Percentiles rank a stretch among this genome's conserved stretches.
These are phyloP conservation scores for Corapipo altera DNA, from an alignment of 2,113 vertebrate species.

Conservation along the genomic window DNA sequence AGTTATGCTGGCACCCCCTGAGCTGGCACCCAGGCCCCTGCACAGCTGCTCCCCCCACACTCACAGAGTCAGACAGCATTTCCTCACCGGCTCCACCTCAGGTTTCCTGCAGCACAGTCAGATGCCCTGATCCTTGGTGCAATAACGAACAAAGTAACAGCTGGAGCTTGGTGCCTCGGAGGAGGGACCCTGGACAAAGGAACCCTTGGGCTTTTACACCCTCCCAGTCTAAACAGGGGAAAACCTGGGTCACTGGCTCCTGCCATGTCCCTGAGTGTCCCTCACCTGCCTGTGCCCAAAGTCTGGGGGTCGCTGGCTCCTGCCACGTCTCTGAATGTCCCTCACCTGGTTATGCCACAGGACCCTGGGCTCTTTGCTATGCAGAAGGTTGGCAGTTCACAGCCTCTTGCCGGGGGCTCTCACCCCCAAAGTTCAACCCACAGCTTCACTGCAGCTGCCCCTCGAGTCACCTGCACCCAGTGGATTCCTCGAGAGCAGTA, in stretches of 20 bases:
- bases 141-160: neutral
- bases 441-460: neutral
- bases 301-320: neutral
- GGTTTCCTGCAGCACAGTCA: neutral
- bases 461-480: neutral
- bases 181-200: neutral
- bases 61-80: neutral
- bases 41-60: neutral
- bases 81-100: neutral
- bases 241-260: neutral
- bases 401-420: neutral
- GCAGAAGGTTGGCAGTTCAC: neutral
- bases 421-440: neutral
- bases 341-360: neutral
- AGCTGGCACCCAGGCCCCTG: neutral
- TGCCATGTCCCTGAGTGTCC: neutral
- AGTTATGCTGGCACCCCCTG: neutral
- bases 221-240: neutral
- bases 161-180: too few relatives aligned
- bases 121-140: neutral
- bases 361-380: neutral
- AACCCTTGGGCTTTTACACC: neutral
- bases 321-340: neutral
- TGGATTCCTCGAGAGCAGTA: neutral
- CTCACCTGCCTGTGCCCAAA: neutral